Evolutionary conservation across 1,140 invertebrate genomes (phyloP), one percentile per base, ranked within the genome.

Genomic region (Argopecten irradians): DNA sequence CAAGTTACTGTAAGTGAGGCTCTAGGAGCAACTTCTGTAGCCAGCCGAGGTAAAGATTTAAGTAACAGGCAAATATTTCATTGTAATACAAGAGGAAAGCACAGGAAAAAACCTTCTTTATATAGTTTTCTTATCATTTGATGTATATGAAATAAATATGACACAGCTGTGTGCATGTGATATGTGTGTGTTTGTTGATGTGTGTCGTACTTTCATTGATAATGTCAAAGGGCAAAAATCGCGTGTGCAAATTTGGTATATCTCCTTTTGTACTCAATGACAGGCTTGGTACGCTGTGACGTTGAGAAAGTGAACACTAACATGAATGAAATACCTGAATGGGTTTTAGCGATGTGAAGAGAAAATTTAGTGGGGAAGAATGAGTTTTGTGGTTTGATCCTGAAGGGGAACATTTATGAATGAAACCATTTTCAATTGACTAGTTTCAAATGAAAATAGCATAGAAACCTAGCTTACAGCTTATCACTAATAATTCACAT

Each of bases 321-420:
- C 55, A 71, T 71, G 55, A 71, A 71, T 71, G 55, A 71, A 71
- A 71, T 71, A 71, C n/a, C 55, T 71, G 55, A 71, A 71, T 71
- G 55, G n/a, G 55, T 71, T 71, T 71, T 71, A 28, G 28, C 5
- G 16, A 1, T 3, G 55, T 71, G 55, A 71, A n/a, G 2, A 28
- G 55, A 8, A 11, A 71, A 71, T 71, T 71, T 28, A 28, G 55
- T 71, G 55, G 55, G 5, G 5, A n/a, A n/a, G 22, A 71, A 71
- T 71, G 1, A 71, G 22, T 71, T 28, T 71, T n/a, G 55, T 71
- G 55, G 22, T 71, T 71, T 71, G 19, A 3, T n/a, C 55, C 55
- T 71, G n/a, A 3, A 28, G 2, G n/a, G n/a, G 55, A 71, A 28
- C n/a, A 71, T 71, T 71, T 71, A n/a, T 71, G 55, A 71, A 71